A percentile compares a stretch with the other conserved stretches of the same genome.
phyloP scores from a whole-genome alignment of 2,888 invertebrate genomes.

The Drosophila gaucha region DNA sequence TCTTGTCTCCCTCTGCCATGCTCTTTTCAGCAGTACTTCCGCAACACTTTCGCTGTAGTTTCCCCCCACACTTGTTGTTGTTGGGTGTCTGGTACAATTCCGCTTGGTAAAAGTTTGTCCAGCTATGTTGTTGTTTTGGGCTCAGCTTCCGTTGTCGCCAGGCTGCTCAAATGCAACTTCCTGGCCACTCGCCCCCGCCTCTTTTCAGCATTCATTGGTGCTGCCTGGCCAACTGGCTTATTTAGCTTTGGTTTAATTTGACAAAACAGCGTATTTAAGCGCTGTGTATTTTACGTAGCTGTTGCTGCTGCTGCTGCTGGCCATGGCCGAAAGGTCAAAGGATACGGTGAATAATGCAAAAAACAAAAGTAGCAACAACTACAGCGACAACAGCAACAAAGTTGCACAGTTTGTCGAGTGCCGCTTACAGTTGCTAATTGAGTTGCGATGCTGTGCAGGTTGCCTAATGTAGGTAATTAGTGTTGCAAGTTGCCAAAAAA shows the following conservation, averaged over 20 bases:
- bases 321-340: conserved; percentile 63
- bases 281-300: conserved; percentile 40
- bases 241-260: conserved; percentile 71
- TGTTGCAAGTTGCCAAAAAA: conserved; percentile 47
- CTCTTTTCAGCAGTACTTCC: conserved; percentile 10
- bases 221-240: conserved; percentile 48
- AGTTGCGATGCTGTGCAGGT: conserved; percentile 74
- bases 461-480: conserved; percentile 73
- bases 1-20: not conserved
- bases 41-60: conserved; percentile 63
- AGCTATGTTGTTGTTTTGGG: conserved; percentile 31
- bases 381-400: conserved; percentile 12
- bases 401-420: conserved; percentile 37
- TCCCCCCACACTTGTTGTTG: conserved; percentile 5
- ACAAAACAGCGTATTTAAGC: conserved; percentile 70
- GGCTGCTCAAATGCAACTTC: conserved; percentile 48
- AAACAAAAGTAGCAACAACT: conserved; percentile 31
- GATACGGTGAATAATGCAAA: conserved; percentile 56
- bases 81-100: conserved; percentile 61
- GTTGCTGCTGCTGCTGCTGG: conserved; percentile 13
- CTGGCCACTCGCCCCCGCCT: conserved; percentile 10
- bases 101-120: conserved; percentile 53
- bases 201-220: conserved; percentile 1
- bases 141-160: conserved; percentile 59
- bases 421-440: conserved; percentile 74